Conservation (phyloP, 2,888 invertebrate species). For the Ypsolopha sequella region DNA sequence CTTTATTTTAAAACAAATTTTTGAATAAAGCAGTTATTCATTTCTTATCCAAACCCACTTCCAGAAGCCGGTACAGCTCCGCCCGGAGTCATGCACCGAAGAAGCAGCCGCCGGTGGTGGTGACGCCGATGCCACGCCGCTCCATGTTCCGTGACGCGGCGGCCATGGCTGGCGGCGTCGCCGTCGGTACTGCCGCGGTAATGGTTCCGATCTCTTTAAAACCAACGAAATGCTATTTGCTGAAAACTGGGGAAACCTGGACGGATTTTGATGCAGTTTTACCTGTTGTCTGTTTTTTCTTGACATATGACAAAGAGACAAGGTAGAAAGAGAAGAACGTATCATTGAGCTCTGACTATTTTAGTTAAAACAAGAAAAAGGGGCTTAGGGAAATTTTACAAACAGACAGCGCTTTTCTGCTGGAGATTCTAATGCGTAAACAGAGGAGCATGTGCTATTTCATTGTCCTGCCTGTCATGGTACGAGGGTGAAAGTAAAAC, state of each 20-base stretch:
- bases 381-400: too few species aligned
- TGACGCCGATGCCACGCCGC: conserved; percentile 65
- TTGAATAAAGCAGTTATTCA: background rate
- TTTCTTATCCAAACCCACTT: background rate
- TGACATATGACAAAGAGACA: too few species aligned
- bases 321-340: too few species aligned
- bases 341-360: too few species aligned
- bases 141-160: conserved; percentile 98
- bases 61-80: conserved; percentile 23
- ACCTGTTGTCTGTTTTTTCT: too few species aligned
- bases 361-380: too few species aligned
- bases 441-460: too few species aligned
- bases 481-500: too few species aligned
- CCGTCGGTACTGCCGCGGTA: conserved; percentile 94
- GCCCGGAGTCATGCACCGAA: conserved; percentile 38
- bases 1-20: too few species aligned
- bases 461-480: too few species aligned
- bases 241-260: background rate
- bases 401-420: too few species aligned
- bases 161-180: conserved; percentile 97
- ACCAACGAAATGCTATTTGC: background rate
- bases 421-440: too few species aligned
- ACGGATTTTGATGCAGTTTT: background rate
- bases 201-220: conserved; percentile 21
- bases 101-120: conserved; percentile 17